Evolutionary conservation across 1,140 invertebrate species (phyloP), one percentile per base, ranked within the genome.

Genomic region (Chironomus tepperi): DNA sequence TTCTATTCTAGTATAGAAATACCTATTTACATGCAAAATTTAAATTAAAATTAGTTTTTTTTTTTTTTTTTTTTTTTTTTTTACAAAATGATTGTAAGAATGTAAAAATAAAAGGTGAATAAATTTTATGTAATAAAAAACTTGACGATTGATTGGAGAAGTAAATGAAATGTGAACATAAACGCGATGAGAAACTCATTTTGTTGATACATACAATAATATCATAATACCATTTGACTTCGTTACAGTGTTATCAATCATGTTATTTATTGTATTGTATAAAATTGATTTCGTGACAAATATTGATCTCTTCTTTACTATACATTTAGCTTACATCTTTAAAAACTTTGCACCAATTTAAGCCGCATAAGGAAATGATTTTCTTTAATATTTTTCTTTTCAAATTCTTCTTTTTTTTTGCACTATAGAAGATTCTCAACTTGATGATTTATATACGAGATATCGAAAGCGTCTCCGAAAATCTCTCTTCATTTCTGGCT

Each of bases 381-480:
- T 15, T n/a, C n/a, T 10, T 47, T 47, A 15, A 47, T 1, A 47
- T 47, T 3, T 47, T 47, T 7, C 8, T 10, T 47, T 10, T 7
- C 1, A 47, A 3, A 2, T 47, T 18, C 2, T 73, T 43, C 72
- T 75, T 47, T 70, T 42, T 47, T 78, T 78, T 34, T 6, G 42
- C 34, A 42, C 76, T 81, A 80, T 80, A 74, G 81, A 82, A 77
- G 79, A 82, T 75, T 79, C 81, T 74, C 81, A 82, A 74, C 76
- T 82, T 73, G 81, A 82, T 76, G 80, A 82, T 77, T 78, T 82
- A 74, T 82, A 82, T 73, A 82, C 81, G 73, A 78, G 81, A 75
- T 82, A 82, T 76, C 79, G 81, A 43, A 81, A 82, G 76, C 79
- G 81, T 74, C 77, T 82, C 75, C 78, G 81, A 67, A 82, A 82